Percentiles rank a stretch among this genome's conserved stretches.
Conservation (phyloP, 35 echinoderm and acorn worm species). For the Ophiothrix spiculata region DNA sequence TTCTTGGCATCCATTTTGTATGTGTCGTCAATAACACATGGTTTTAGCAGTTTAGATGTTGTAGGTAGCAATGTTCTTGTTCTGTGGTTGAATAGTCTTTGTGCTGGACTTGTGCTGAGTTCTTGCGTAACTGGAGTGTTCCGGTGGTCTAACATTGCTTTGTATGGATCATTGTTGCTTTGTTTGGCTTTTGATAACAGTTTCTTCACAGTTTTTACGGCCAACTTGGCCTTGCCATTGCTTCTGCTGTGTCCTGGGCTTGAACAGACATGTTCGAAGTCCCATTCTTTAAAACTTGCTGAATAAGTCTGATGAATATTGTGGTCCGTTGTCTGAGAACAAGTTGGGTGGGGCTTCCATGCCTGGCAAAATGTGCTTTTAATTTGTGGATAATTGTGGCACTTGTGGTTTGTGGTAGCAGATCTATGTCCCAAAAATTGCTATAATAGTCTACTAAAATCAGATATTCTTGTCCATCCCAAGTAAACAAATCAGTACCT, state of each 20-base stretch:
- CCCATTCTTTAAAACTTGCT: conserved; percentile 42
- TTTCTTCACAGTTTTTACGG: conserved; percentile 52
- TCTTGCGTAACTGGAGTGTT: conserved; percentile 73
- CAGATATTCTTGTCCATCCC: conserved; percentile 44
- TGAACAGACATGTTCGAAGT: conserved; percentile 60
- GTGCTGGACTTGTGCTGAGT: too few species aligned
- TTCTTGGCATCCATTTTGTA: neutral
- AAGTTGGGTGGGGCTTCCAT: neutral
- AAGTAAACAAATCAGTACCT: conserved; percentile 41
- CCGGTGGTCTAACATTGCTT: conserved; percentile 50
- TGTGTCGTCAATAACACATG: conserved; percentile 13
- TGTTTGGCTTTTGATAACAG: conserved; percentile 42
- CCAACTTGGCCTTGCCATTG: conserved; percentile 62
- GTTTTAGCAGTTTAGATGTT: conserved; percentile 21
- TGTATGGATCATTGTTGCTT: conserved; percentile 45
- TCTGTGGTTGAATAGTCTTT: too few species aligned
- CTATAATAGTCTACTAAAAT: conserved; percentile 56
- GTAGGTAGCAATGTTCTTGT: conserved; percentile 57
- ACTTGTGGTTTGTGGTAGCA: conserved; percentile 30
- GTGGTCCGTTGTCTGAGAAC: conserved; percentile 70
- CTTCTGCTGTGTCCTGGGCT: conserved; percentile 41
- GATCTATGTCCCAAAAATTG: conserved; percentile 50
- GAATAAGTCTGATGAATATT: conserved; percentile 48
- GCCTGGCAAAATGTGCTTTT: neutral
- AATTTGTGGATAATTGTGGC: neutral